Evolutionary conservation across 2,113 vertebrate species (phyloP).

Genomic region (Smithornis capensis): DNA sequence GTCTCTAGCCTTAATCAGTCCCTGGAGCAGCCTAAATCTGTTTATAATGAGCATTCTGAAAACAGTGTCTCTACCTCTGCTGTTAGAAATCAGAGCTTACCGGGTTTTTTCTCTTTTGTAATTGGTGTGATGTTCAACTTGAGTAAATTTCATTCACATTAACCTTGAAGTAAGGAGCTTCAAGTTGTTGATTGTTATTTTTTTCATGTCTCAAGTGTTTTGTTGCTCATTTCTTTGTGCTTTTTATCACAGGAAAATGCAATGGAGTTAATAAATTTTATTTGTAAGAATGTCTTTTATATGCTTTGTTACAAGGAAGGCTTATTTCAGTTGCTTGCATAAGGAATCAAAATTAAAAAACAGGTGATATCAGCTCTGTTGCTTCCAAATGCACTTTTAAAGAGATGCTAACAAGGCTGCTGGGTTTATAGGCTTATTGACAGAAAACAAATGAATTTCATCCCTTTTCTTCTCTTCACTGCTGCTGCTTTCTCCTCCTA

Average conservation of each 20-base stretch:
- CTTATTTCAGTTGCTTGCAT: background rate
- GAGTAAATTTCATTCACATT: conserved; percentile 38
- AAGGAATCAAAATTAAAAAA: background rate
- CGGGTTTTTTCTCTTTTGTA: background rate
- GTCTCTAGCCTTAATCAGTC: conserved; percentile 24
- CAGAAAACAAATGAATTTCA: conserved; percentile 15
- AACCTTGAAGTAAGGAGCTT: conserved; percentile 44
- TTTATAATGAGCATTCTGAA: conserved; percentile 51
- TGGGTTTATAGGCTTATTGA: conserved; percentile 18
- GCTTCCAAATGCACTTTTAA: background rate
- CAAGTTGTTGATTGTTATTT: conserved; percentile 17
- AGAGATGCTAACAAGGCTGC: background rate
- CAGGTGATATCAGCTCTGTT: background rate
- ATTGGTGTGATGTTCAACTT: conserved; percentile 28
- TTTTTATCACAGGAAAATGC: background rate
- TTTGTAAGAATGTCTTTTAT: background rate
- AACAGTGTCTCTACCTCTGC: background rate
- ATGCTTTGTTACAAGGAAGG: background rate
- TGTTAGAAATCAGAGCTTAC: conserved; percentile 7
- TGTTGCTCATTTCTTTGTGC: background rate
- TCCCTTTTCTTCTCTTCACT: background rate
- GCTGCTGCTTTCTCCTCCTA: background rate
- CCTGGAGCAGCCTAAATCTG: conserved; percentile 46
- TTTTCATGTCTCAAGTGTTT: background rate
- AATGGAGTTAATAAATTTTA: background rate